Evolutionary conservation across 2,797 vertebrate species (phyloP).

Genomic region (Amazonetta brasiliensis): DNA sequence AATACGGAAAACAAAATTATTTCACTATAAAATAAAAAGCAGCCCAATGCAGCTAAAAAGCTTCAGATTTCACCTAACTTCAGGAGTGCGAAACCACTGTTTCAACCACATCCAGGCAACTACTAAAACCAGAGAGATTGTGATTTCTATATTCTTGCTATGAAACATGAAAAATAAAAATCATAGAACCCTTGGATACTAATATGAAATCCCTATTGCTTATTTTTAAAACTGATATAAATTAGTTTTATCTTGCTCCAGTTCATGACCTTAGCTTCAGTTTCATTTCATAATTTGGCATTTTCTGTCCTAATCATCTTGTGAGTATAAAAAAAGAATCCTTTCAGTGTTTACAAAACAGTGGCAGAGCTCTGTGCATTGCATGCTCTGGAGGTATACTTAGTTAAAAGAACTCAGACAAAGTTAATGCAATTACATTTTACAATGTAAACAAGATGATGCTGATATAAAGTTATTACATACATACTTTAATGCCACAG

Average conservation of each 20-base stretch:
- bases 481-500: neutral
- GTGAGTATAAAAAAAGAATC: neutral
- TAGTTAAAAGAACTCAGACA: neutral
- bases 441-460: neutral
- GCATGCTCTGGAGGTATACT: neutral
- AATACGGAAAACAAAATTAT: conserved; percentile 52
- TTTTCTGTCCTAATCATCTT: neutral
- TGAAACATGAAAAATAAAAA: neutral
- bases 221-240: neutral
- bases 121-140: neutral
- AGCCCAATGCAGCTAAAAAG: neutral
- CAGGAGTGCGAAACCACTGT: conserved; percentile 10
- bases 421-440: neutral
- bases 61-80: neutral
- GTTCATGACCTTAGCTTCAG: neutral
- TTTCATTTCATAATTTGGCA: neutral
- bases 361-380: neutral
- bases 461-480: neutral
- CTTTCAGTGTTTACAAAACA: neutral
- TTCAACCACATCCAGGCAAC: neutral
- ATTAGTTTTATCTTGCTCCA: neutral
- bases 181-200: neutral
- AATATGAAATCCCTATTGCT: neutral
- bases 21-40: neutral
- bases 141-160: rapidly evolving